These are phyloP conservation scores for Dichetophora obliterata DNA, from an alignment of 2,888 invertebrate genomes.

Conservation along the genomic window DNA sequence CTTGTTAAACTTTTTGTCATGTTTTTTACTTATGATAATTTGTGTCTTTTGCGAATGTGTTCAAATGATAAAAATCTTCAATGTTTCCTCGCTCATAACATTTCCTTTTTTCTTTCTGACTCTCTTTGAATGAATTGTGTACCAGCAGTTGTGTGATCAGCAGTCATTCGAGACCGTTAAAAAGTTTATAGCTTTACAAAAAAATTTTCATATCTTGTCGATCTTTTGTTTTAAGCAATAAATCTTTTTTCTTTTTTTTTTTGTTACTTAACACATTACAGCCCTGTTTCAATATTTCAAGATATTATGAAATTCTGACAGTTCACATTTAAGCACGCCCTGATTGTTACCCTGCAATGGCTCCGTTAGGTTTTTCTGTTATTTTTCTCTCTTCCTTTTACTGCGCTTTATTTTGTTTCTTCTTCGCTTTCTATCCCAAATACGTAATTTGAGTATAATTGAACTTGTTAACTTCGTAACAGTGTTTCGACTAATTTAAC, in stretches of 20 bases:
- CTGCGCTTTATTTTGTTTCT: not conserved
- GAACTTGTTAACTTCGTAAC: slow-evolving; percentile 29
- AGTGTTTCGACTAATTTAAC: slow-evolving; percentile 27
- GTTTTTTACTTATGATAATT: too few relatives aligned
- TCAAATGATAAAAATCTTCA: too few relatives aligned
- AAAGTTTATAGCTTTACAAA: too few relatives aligned
- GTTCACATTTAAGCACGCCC: too few relatives aligned
- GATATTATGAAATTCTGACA: too few relatives aligned
- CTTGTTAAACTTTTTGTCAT: too few relatives aligned
- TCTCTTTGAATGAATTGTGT: too few relatives aligned
- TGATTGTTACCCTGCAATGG: not conserved
- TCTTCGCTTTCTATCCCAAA: slow-evolving; percentile 7
- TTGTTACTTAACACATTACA: not conserved
- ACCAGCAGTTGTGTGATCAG: too few relatives aligned
- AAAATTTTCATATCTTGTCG: not conserved
- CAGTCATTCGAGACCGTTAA: too few relatives aligned
- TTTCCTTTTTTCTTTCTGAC: too few relatives aligned
- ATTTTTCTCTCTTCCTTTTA: not conserved
- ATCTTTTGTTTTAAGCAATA: not conserved
- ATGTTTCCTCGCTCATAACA: too few relatives aligned
- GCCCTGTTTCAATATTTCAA: not conserved
- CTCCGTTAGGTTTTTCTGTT: not conserved
- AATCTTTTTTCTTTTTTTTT: not conserved
- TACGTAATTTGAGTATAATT: slow-evolving; percentile 15
- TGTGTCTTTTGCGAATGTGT: too few relatives aligned